Conservation (phyloP, 2,888 invertebrate genomes). For the Coremacera marginata region DNA sequence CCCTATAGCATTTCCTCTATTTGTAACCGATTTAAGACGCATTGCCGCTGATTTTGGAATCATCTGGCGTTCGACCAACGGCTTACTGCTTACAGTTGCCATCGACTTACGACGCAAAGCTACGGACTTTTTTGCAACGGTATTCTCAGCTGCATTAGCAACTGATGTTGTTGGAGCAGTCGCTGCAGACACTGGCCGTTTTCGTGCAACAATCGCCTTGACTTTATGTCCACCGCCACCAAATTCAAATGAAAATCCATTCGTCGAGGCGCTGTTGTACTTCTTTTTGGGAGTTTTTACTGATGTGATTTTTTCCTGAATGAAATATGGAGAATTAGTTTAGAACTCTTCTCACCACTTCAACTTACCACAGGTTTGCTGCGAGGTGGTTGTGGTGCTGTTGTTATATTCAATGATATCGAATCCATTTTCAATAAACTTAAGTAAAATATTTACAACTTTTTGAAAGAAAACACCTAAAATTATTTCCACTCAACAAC, state of each 20-base stretch:
- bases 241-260: constrained; percentile 59
- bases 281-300: constrained; percentile 14
- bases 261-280: constrained; percentile 19
- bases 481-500: constrained; percentile 29
- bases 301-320: constrained; percentile 8
- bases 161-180: not conserved
- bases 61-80: no score
- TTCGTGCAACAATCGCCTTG: constrained; percentile 65
- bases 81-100: not conserved
- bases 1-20: not conserved
- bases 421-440: constrained; percentile 47
- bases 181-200: constrained; percentile 46
- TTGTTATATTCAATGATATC: constrained; percentile 58
- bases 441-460: not conserved
- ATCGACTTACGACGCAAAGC: constrained; percentile 1
- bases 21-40: not conserved
- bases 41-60: not conserved
- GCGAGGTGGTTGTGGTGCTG: constrained; percentile 44
- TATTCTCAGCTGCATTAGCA: not conserved
- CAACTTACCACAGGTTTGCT: constrained; percentile 52
- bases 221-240: constrained; percentile 56
- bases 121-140: not conserved
- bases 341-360: not conserved
- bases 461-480: not conserved
- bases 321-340: not conserved